Base-by-base conservation (phyloP, 53 echinoderm and acorn worm genomes). In the Mesocentrotus franciscanus region DNA sequence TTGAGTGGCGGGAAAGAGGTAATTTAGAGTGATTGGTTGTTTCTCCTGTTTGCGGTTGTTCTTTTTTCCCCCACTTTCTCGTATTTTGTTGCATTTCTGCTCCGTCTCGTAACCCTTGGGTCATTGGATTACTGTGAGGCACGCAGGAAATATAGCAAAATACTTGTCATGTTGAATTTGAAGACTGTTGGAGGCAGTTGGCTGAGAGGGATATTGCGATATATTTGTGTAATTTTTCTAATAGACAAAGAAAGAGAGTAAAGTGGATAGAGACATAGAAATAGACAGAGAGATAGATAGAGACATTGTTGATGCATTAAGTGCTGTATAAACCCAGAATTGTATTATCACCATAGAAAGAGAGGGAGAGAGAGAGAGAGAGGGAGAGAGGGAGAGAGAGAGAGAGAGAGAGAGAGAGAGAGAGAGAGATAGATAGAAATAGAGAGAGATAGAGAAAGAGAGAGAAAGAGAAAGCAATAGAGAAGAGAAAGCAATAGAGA, bases 11-110 rank as follows among this genome's bases (percentile, higher is more conserved):
- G 71, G 56, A 74, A 56, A 39, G 92, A 91, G 75, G 39, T 92
- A 92, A 92, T 92, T 92, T 64, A 76, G 39, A 92, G 58, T 56
- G 74, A 92, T 91, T 91, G 91, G 33, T 56, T 35, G 64, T 91
- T 90, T 26, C 35, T 62, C 35, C 62, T 34, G 6, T 61, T 61
- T 29, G 66, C 33, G 36, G 64, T 36, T 58, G 16, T 60, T 90
- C 9, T 64, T 60, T 58, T 60, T 59, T 5, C 17, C 0, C 36
- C 8, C 0, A 18, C 32, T 35, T 91, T 64, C 22, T 91, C 64
- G 62, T 35, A 9, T 91, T 66, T 59, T 61, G 15, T 33, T 60
- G 30, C 60, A 27, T 60, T 27, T 92, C 42, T 74, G 7, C 66
- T 92, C 71, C 9, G 36, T 13, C 16, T 75, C 9, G 71, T 36